Base-by-base conservation (phyloP, 2,888 invertebrate genomes). In the Rhingia campestris region DNA sequence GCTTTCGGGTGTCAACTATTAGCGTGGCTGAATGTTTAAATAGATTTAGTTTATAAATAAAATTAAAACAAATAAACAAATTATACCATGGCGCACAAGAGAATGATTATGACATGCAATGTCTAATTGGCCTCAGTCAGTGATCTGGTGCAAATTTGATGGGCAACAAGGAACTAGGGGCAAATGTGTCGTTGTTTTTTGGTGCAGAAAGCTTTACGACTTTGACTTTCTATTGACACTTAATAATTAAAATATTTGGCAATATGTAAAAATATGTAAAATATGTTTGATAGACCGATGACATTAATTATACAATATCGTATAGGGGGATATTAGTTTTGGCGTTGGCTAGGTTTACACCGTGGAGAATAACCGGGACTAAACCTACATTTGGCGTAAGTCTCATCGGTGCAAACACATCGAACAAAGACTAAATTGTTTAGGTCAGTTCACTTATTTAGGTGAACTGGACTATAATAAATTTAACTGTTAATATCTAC, bases 1-100 rank as follows among this genome's bases (percentile, higher is more conserved):
- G 45, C 51, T 51, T 59, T 80, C 56, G 41, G 67, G 49, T 80
- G 80, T 80, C 69, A 75, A 58, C 75, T 64, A 75, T 70, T 64
- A 75, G 69, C 51, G 39, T 53, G 69, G 64, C 56, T 39, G 75
- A 64, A 39, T 33, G 43, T 59, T 53, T 53, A 66, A 81, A 81
- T 76, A 76, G 22, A 51, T 53, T 32, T 39, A 59, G 51, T 59
- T 63, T 66, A 47, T 53, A 69, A 63, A 61, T 59, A 61, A 66
- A 61, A 53, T 53, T 33, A 58, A 58, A 58, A 51, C 72, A 33
- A 61, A 22, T 49, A 22, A 58, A 72, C 43, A 51, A 49, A 5
- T 43, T 51, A 45, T 32, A 49, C 12, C 47, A 47, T 9, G 4
- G 54, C 64, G 32, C 64, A 51, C 5, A 43, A 14, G 54, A 43